Percentiles rank a stretch among this genome's conserved stretches.
These are phyloP conservation scores for Tragelaphus buxtoni DNA, from an alignment of 2,113 vertebrate species.

Conservation along the genomic window DNA sequence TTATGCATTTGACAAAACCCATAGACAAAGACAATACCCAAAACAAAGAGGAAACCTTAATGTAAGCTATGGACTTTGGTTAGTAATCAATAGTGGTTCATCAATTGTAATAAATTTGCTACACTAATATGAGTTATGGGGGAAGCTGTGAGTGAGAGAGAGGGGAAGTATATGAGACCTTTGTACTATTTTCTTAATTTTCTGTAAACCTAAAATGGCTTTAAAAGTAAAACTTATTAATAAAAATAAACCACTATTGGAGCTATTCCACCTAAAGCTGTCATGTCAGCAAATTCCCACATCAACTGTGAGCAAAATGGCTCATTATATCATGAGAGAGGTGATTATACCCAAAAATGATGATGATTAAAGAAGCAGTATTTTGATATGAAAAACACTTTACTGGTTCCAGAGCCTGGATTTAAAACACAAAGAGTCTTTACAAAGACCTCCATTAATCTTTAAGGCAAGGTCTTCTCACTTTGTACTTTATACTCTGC, in stretches of 20 bases:
- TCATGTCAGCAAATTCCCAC: neutral
- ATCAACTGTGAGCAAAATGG: neutral
- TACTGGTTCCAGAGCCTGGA: neutral
- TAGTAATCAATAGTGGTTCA: neutral
- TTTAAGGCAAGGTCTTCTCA: neutral
- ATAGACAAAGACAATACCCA: neutral
- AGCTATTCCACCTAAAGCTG: neutral
- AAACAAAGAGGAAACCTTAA: neutral
- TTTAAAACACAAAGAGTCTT: neutral
- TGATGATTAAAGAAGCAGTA: neutral
- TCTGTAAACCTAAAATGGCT: neutral
- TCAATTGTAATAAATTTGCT: neutral
- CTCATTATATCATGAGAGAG: neutral
- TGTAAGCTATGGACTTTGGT: neutral
- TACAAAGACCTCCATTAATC: neutral
- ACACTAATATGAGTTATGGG: neutral
- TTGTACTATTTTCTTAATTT: neutral
- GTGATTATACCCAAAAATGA: neutral
- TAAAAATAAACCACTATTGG: neutral
- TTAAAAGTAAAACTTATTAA: slow-evolving; percentile 7
- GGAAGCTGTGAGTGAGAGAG: neutral
- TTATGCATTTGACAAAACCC: neutral
- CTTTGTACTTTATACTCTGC: neutral
- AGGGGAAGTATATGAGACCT: neutral
- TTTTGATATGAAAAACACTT: neutral